Evolutionary conservation across 1,140 invertebrate species (phyloP), one percentile per base, ranked within the genome.

Genomic region (Aethina tumida): DNA sequence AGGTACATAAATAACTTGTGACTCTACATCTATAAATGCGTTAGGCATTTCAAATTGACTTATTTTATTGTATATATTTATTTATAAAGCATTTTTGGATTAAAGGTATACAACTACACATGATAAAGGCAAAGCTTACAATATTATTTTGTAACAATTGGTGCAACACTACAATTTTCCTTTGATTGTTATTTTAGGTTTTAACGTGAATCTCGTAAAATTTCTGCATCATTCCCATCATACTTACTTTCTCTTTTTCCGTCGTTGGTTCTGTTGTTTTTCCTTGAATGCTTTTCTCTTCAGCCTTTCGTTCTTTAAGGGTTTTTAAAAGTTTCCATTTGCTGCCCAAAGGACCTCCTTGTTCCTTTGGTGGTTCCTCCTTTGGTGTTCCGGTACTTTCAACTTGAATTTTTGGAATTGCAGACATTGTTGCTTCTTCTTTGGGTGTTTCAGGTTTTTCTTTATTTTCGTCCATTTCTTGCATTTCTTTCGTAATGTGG

Each of bases 271-370:
- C 75, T 45, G 79, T 76, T 16, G 57, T 49, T 49, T 69, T 68
- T 21, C 73, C 73, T 27, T 66, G 65, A 52, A 67, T 68, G 45
- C 66, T 74, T 60, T 81, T 85, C 49, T 89, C 84, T 63, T 89
- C 86, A 6, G 85, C 84, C 65, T 91, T 90, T 37, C 82, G 69
- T 56, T 91, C 87, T 58, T 91, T 91, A 17, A 91, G 56, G 4
- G 87, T 85, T 63, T 90, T 92, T 7, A 91, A 60, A 12, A 91
- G 64, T 59, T 90, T 89, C 88, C 88, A 92, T 63, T 88, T 90
- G 51, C 85, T 89, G 16, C 79, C 77, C 28, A 74, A 68, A 18
- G 73, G 71, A 12, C 64, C 68, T 31, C 71, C 65, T 41, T 56
- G 49, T 62, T 56, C 51, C 30, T 52, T 47, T 2, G 43, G 32